Conservation (phyloP, 2,888 invertebrate species). For the Ormyrus labotus region DNA sequence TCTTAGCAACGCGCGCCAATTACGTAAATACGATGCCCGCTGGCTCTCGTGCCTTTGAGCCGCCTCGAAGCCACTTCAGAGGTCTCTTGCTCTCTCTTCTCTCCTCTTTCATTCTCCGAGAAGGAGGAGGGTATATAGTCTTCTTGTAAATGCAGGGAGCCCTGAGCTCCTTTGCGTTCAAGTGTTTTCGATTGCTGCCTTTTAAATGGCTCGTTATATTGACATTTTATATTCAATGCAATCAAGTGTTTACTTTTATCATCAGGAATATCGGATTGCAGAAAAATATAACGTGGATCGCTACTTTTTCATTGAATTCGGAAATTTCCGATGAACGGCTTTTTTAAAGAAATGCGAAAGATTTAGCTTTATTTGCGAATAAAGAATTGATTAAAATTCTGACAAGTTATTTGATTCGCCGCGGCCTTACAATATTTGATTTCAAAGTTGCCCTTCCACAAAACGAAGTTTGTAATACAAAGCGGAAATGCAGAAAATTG, state of each 20-base stretch:
- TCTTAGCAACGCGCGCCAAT: conserved; percentile 47
- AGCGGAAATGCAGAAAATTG: not conserved
- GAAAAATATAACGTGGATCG: too few relatives aligned
- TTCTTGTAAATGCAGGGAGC: conserved; percentile 25
- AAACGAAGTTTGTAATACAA: not conserved
- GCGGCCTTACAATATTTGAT: too few relatives aligned
- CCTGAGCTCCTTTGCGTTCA: conserved; percentile 9
- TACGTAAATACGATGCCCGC: conserved; percentile 49
- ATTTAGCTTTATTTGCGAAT: not conserved
- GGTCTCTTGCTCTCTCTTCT: conserved; percentile 6
- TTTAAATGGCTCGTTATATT: conserved; percentile 14
- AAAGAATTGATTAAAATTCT: too few relatives aligned
- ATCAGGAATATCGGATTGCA: too few relatives aligned
- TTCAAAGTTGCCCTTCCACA: too few relatives aligned
- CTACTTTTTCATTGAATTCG: not conserved
- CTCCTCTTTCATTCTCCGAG: not conserved
- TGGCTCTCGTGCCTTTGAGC: conserved; percentile 11
- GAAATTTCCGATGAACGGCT: not conserved
- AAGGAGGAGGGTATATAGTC: not conserved
- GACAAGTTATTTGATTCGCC: too few relatives aligned
- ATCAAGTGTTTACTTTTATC: too few relatives aligned
- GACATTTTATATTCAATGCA: not conserved
- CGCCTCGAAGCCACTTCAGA: conserved; percentile 40
- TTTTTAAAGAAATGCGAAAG: not conserved
- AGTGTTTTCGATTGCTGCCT: conserved; percentile 44